Evolutionary conservation across 2,113 vertebrate species (phyloP), one percentile per base, ranked within the genome.

Genomic region (Taxidea taxus): DNA sequence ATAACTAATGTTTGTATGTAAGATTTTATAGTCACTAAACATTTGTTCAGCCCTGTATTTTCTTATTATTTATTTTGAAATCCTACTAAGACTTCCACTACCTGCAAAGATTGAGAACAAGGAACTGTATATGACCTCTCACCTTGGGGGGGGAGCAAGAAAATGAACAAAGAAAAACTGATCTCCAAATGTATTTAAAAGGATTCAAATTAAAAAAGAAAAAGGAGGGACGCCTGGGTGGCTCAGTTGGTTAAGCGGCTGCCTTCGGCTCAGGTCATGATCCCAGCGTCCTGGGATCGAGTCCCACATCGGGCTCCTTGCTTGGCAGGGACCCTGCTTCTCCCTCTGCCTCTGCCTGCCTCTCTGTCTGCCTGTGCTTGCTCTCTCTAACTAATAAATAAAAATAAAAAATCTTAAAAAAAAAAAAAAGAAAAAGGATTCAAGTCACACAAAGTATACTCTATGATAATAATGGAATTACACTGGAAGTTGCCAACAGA

Each of bases 11-110:
- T 12, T 89, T n/a, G 3, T 84, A 66, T 83, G 94, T 25, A 25
- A 95, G 58, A 29, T 4, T n/a, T 11, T 0, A 0, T 25, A 0
- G 0, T 85, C 42, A 54, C 6, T 37, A 51, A 44, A 75, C 0
- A 78, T 42, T 31, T 1, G 4, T 92, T 93, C 34, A 75, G 15
- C 9, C 20, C 20, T 13, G 20, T 47, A 44, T 3, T 54, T 96
- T 96, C 94, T 91, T 42, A 66, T 54, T 18, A 21, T 6, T 20
- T 83, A 39, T 14, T 58, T 74, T 47, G 60, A 60, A 92, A 47
- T 34, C 23, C 15, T 29, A 10, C 4, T 29, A 4, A 15, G 39
- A 37, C 31, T 39, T 37, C 37, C 27, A 37, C 20, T 81, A 42
- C 51, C 42, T 27, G 39, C 51, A 56, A 74, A 60, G 11, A 60